A percentile compares a stretch with the other conserved stretches of the same genome.
Evolutionary conservation across 1,140 invertebrate genomes (phyloP).

Genomic region (Zaprionus inermis): DNA sequence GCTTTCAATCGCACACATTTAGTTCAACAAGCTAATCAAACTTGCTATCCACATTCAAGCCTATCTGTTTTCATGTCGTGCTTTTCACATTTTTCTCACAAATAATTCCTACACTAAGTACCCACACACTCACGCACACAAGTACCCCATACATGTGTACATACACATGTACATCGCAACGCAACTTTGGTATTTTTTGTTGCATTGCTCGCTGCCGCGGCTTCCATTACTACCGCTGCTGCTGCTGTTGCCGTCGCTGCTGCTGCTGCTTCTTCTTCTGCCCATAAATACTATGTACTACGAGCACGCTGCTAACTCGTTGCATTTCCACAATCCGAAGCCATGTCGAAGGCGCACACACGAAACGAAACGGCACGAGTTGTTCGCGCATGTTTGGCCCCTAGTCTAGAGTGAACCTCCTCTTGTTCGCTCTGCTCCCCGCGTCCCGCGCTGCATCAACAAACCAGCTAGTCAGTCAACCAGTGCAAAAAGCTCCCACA

Average conservation of each 20-base stretch:
- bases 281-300: slow-evolving; percentile 69
- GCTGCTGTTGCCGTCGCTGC: slow-evolving; percentile 29
- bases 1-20: slow-evolving; percentile 25
- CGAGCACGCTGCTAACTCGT: slow-evolving; percentile 49
- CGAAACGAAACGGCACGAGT: slow-evolving; percentile 60
- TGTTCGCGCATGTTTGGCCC: slow-evolving; percentile 65
- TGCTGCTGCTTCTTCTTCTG: slow-evolving; percentile 53
- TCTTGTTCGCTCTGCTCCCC: neutral
- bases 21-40: slow-evolving; percentile 22
- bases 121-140: neutral
- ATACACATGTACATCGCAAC: slow-evolving; percentile 53
- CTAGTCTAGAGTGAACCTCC: neutral
- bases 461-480: slow-evolving; percentile 30
- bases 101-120: slow-evolving; percentile 43
- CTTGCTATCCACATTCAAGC: slow-evolving; percentile 46
- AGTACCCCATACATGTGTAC: neutral
- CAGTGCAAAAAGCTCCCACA: slow-evolving; percentile 52
- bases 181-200: slow-evolving; percentile 62
- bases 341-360: slow-evolving; percentile 33
- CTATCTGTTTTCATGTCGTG: slow-evolving; percentile 47
- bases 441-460: neutral
- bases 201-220: slow-evolving; percentile 53
- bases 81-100: slow-evolving; percentile 50
- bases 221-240: slow-evolving; percentile 59
- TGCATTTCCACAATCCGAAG: slow-evolving; percentile 54